Evolutionary conservation across 30 jellyfish, hydroid and myxozoan genomes (phyloP), one percentile per base, ranked within the genome.

Genomic region (Pelagia noctiluca): DNA sequence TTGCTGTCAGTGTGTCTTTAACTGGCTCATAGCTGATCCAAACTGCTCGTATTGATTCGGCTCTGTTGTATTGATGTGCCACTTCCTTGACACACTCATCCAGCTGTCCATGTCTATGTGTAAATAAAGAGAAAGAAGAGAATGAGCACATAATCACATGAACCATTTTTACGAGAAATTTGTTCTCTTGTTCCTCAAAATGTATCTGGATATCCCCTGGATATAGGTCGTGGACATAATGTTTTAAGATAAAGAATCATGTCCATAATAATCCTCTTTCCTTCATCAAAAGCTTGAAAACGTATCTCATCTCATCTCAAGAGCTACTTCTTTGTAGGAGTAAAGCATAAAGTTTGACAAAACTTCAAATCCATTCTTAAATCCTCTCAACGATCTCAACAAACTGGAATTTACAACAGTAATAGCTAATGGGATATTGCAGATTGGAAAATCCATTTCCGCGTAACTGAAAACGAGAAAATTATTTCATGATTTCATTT

Each of bases 21-120:
- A 60, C 72, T 4, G 72, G 72, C 72, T 60, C 72, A 60, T 60
- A 60, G 35, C 72, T 60, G 72, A 60, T 60, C 72, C 72, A 60
- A 42, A 60, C 23, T 60, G 72, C 72, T 60, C 72, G 72, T 60
- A 60, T 60, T 60, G 72, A 60, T 60, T 60, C 72, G 72, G 72
- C 72, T 60, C 72, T 8, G 72, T n/a, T n/a, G n/a, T n/a, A n/a
- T n/a, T n/a, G n/a, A n/a, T n/a, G n/a, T n/a, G n/a, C n/a, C n/a
- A n/a, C n/a, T n/a, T n/a, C n/a, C n/a, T n/a, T n/a, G n/a, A n/a
- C n/a, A n/a, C n/a, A n/a, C n/a, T n/a, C n/a, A n/a, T n/a, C n/a
- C n/a, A n/a, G 12, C 72, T 60, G 72, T 60, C 72, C 72, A n/a
- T 60, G 72, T 5, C 23, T 71, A 38, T 71, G 72, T 71, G 36